phyloP scores from a whole-genome alignment of 2,888 invertebrate genomes.

The Tipula vernalis region DNA sequence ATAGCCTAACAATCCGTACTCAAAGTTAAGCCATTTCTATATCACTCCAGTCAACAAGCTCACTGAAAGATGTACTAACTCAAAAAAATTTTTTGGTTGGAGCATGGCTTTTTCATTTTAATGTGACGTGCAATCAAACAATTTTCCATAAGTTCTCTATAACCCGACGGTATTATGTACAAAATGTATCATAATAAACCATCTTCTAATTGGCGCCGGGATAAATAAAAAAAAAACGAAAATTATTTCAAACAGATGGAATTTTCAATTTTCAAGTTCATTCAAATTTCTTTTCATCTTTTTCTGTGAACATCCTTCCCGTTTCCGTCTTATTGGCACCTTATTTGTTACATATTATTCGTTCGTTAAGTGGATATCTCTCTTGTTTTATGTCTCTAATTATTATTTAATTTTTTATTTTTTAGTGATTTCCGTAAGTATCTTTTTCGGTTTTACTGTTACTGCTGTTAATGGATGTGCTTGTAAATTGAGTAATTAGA shows the following conservation, averaged over 20 bases:
- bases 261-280: neutral
- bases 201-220: neutral
- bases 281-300: neutral
- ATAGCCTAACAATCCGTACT: too few relatives aligned
- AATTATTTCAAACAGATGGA: neutral
- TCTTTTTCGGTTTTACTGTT: neutral
- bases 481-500: neutral
- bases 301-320: neutral
- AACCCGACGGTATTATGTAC: neutral
- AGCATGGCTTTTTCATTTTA: too few relatives aligned
- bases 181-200: neutral
- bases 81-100: too few relatives aligned
- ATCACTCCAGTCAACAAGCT: too few relatives aligned
- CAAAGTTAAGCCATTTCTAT: too few relatives aligned
- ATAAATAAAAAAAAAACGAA: neutral
- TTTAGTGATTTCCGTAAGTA: neutral
- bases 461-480: neutral
- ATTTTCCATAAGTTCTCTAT: neutral
- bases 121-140: neutral
- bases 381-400: neutral
- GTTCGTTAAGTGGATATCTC: neutral
- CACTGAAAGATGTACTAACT: too few relatives aligned
- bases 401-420: neutral
- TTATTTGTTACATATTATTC: neutral
- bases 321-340: conserved; percentile 5